These are phyloP conservation scores for Graphium colonna DNA, from an alignment of 2,888 invertebrate genomes.

Conservation along the genomic window DNA sequence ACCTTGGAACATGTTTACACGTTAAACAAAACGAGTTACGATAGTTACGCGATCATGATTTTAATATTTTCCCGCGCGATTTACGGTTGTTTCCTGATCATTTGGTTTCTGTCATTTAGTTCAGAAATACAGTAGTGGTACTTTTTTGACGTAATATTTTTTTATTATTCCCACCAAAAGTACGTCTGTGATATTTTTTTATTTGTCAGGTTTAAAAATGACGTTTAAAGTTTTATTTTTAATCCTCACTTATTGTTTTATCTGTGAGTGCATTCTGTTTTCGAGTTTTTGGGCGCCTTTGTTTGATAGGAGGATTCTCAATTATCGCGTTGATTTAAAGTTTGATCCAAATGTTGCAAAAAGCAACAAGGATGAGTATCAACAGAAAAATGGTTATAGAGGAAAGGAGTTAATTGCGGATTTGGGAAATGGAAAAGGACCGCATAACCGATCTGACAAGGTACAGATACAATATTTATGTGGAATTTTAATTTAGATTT, in stretches of 20 bases:
- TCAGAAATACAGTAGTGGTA: constrained; percentile 15
- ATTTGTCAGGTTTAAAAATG: constrained; percentile 5
- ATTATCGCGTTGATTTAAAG: constrained; percentile 53
- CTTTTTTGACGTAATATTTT: constrained; percentile 1
- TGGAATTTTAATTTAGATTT: no score
- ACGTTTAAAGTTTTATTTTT: constrained; percentile 34
- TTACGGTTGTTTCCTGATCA: constrained; percentile 32
- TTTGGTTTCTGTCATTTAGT: constrained; percentile 24
- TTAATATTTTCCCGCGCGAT: constrained; percentile 25
- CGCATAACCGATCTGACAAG: constrained; percentile 29
- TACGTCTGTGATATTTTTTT: background rate
- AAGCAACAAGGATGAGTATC: constrained; percentile 41
- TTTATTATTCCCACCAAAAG: constrained; percentile 1
- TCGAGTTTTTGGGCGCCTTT: constrained; percentile 71
- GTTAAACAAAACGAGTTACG: constrained; percentile 35
- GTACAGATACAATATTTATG: constrained; percentile 31
- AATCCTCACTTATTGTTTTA: constrained; percentile 30
- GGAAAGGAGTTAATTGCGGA: constrained; percentile 55
- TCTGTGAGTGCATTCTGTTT: constrained; percentile 39
- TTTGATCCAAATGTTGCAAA: constrained; percentile 50
- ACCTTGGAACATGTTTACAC: constrained; percentile 40
- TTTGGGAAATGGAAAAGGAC: constrained; percentile 54
- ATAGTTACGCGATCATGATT: constrained; percentile 26
- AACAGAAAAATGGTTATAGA: constrained; percentile 45
- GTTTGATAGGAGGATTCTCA: constrained; percentile 52